Evolutionary conservation across 2,113 vertebrate genomes (phyloP), one percentile per base, ranked within the genome.

Genomic region (Caracal caracal): DNA sequence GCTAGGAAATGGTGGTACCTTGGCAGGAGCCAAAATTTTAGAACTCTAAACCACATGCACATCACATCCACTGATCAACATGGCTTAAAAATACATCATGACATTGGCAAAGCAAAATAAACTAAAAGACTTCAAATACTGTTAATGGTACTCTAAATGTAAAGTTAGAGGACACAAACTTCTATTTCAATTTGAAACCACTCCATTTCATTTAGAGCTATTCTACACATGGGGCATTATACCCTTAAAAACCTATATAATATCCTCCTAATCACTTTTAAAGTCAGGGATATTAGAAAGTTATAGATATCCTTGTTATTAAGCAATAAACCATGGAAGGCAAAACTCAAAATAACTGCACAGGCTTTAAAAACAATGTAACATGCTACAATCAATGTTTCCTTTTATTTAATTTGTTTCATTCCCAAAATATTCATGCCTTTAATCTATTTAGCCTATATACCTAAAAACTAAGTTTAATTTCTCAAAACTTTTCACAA

Each of bases 261-360:
- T 85, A 83, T 12, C 82, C 63, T 93, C 30, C 6, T 51, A 5
- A 89, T 59, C 43, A 95, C 85, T 75, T 85, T 85, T 56, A 92
- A 95, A 95, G 51, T 6, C 73, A 82, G 28, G 15, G 3, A 79
- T 37, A 51, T n/a, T 90, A 63, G 30, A 63, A 92, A 81, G 30
- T 73, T 63, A 83, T 5, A 78, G 10, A 91, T 68, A 24, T 78
- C 59, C 51, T 89, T 70, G 0, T 40, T 91, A 88, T 40, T 70
- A 94, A 85, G 47, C 28, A 70, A 68, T 83, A 92, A 4, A 33
- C 8, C 26, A 26, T 59, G 12, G 24, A 86, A 82, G 49, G 33
- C 37, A 95, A 96, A 94, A 65, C 15, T 88, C 63, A 84, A 96
- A 95, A 75, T 84, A 82, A 88, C 33, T 79, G 49, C 17, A 83